Evolutionary conservation across 1,140 invertebrate species (phyloP).

Genomic region (Plodia interpunctella): DNA sequence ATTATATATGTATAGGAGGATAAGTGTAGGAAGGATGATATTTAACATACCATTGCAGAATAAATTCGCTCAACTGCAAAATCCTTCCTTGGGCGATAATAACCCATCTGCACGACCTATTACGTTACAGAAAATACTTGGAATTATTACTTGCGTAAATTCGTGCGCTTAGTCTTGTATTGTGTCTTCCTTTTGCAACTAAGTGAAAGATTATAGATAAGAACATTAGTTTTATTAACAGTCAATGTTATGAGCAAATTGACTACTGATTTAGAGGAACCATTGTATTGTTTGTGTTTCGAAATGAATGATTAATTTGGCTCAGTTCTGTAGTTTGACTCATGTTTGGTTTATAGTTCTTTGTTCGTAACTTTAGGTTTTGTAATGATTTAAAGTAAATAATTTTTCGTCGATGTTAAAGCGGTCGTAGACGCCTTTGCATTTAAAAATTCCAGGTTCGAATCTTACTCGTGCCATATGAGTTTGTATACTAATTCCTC

Average conservation of each 20-base stretch:
- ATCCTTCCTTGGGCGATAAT: conserved; percentile 3
- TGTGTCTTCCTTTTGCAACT: conserved; percentile 11
- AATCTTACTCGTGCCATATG: too few relatives aligned
- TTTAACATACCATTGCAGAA: too few relatives aligned
- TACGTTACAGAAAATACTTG: conserved; percentile 13
- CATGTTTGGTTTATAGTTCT: neutral
- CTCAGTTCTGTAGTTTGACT: neutral
- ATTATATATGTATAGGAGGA: too few relatives aligned
- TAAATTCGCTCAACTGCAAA: neutral
- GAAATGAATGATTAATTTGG: neutral
- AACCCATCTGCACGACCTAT: conserved; percentile 8
- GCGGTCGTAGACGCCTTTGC: too few relatives aligned
- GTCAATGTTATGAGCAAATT: conserved; percentile 1
- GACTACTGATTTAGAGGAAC: neutral
- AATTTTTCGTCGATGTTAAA: too few relatives aligned
- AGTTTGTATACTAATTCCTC: too few relatives aligned
- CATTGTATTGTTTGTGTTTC: neutral
- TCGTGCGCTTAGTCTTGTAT: neutral
- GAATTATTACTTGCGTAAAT: conserved; percentile 13
- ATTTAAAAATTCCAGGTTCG: too few relatives aligned
- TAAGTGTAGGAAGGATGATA: too few relatives aligned
- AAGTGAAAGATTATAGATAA: conserved; percentile 1
- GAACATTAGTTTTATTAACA: conserved; percentile 1
- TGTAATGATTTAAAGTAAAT: too few relatives aligned
- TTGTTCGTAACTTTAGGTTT: too few relatives aligned